Conservation (phyloP, 2,888 invertebrate species). For the Hirtodrosophila trivittata region DNA sequence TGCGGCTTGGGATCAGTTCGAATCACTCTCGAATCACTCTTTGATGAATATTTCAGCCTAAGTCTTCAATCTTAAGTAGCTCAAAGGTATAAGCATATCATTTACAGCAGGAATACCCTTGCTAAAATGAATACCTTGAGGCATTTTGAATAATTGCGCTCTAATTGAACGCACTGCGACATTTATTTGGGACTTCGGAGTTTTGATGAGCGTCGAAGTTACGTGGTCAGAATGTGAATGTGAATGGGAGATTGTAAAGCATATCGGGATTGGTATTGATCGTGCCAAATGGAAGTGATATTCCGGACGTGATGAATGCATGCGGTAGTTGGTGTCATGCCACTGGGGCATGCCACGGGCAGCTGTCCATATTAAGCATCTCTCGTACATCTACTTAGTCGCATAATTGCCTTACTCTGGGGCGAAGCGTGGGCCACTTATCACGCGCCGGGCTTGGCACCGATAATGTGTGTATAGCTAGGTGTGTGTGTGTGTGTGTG, state of each 20-base stretch:
- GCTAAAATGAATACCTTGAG: too few species aligned
- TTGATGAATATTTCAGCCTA: too few species aligned
- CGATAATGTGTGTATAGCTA: slow-evolving; percentile 53
- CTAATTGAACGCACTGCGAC: too few species aligned
- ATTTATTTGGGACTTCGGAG: too few species aligned
- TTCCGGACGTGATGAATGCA: slow-evolving; percentile 16
- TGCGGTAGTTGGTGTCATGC: slow-evolving; percentile 30
- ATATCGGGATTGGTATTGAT: not conserved
- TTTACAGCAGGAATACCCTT: too few species aligned
- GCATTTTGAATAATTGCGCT: too few species aligned
- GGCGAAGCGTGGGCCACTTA: slow-evolving; percentile 54
- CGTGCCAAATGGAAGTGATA: slow-evolving; percentile 30
- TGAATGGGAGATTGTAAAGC: not conserved
- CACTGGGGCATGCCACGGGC: slow-evolving; percentile 30
- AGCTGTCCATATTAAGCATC: slow-evolving; percentile 62
- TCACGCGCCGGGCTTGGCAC: slow-evolving; percentile 59
- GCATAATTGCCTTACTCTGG: slow-evolving; percentile 57
- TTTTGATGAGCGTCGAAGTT: too few species aligned
- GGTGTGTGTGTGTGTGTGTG: slow-evolving; percentile 12
- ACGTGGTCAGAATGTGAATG: not conserved
- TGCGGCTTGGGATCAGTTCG: too few species aligned
- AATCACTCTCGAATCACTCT: too few species aligned
- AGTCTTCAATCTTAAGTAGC: too few species aligned
- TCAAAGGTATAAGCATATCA: too few species aligned
- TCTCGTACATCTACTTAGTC: slow-evolving; percentile 47